Percentiles rank a stretch among this genome's conserved stretches.
phyloP scores from a whole-genome alignment of 2,888 invertebrate genomes.

The Pristionchus arcanus region DNA sequence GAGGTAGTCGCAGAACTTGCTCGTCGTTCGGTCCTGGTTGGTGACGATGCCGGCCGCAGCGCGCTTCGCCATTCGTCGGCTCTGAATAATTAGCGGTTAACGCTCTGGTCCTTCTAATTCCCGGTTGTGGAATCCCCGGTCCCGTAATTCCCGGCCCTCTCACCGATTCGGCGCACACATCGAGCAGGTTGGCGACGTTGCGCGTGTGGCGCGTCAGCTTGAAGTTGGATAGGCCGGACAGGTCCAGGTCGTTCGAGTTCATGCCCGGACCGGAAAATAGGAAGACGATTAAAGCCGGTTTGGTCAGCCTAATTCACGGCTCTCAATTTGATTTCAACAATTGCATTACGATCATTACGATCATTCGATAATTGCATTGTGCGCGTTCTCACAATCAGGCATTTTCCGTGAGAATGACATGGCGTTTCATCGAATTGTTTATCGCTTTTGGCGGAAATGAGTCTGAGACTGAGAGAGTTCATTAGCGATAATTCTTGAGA shows the following conservation, averaged over 20 bases:
- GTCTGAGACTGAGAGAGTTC: not conserved
- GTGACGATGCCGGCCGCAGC: conserved; percentile 40
- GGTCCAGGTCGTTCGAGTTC: conserved; percentile 46
- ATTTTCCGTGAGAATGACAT: not conserved
- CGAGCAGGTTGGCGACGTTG: conserved; percentile 49
- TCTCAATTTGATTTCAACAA: not conserved
- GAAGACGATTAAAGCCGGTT: not conserved
- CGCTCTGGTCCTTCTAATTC: not conserved
- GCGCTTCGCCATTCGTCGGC: conserved; percentile 53
- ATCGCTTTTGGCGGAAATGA: not conserved
- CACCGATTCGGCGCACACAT: conserved; percentile 53
- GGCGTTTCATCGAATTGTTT: not conserved
- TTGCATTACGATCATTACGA: no score
- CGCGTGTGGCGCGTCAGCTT: conserved; percentile 51
- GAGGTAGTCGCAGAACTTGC: conserved; percentile 55
- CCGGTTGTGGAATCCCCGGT: not conserved
- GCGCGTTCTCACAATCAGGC: not conserved
- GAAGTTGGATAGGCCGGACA: conserved; percentile 42
- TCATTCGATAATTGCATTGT: no score
- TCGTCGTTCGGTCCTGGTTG: conserved; percentile 51
- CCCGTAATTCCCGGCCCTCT: not conserved
- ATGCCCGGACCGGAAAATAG: conserved; percentile 49
- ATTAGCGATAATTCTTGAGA: not conserved
- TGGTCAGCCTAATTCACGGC: not conserved
- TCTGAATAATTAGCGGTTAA: not conserved